Evolutionary conservation across 2,797 vertebrate genomes (phyloP), one percentile per base, ranked within the genome.

Genomic region (Geotrypetes seraphini): DNA sequence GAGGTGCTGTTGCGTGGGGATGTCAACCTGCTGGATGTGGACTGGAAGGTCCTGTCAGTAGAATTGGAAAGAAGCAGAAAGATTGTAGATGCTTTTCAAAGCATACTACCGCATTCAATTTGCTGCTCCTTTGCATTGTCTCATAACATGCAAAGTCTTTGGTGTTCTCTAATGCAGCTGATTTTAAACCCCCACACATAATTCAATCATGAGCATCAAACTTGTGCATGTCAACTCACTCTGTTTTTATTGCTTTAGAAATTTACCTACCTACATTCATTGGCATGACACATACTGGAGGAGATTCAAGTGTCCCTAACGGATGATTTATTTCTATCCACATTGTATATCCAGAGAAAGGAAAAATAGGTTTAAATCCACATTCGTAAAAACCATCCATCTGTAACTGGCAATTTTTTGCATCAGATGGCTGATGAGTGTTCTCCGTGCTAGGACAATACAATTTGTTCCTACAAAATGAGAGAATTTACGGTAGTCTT

Each of bases 321-420:
- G 25, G 41, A 10, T 87, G 80, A 5, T 69, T 47, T 13, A 89
- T 60, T 31, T 90, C 87, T 33, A 97, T 50, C 95, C 94, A 97
- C 66, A 98, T 76, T 47, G 85, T 86, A 20, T 96, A 91, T 52
- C 91, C 94, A 42, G 76, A 88, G 0, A 75, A 39, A 29, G 88
- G 73, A 55, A 84, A 84, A 50, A 98, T 66, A 2, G 83, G 80
- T 20, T 71, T 62, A 54, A 95, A 85, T 5, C 65, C 71, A 53
- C 92, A 96, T 39, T 75, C 70, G 1, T 64, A 75, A 41, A 67
- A 71, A 39, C 58, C 73, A 31, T 69, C 61, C 33, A 20, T 49
- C 47, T 60, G 46, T 16, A 30, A 44, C 15, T 7, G 29, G 43
- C 81, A 85, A 52, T 85, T 88, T 28, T 60, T 77, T 28, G 43